Percentiles rank a stretch among this genome's conserved stretches.
phyloP scores from a whole-genome alignment of 1,140 invertebrate species.

The Lordiphosa collinella region DNA sequence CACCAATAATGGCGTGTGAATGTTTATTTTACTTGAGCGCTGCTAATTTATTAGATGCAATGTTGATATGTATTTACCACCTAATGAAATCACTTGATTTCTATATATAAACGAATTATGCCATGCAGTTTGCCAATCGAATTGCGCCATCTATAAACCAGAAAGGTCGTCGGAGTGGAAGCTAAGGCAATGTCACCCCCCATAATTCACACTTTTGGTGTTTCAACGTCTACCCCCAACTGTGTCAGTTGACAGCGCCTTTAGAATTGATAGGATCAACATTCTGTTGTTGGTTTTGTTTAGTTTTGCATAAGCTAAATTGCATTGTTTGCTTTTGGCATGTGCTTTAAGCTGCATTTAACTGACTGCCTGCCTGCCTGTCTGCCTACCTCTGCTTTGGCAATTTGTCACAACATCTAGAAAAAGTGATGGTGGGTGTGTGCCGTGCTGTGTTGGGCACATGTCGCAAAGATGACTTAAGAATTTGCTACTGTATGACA shows the following conservation, averaged over 20 bases:
- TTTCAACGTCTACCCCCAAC: slow-evolving; percentile 37
- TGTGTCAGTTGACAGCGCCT: slow-evolving; percentile 64
- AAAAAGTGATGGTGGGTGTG: slow-evolving; percentile 17
- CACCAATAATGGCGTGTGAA: slow-evolving; percentile 35
- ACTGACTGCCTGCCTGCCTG: slow-evolving; percentile 1
- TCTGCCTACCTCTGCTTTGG: slow-evolving; percentile 16
- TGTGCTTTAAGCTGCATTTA: slow-evolving; percentile 34
- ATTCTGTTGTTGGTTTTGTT: slow-evolving; percentile 38
- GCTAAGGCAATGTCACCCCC: slow-evolving; percentile 9
- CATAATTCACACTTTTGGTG: slow-evolving; percentile 45
- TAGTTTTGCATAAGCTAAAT: slow-evolving; percentile 46
- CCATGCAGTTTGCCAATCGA: slow-evolving; percentile 41
- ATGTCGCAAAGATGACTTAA: slow-evolving; percentile 58
- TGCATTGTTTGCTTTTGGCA: slow-evolving; percentile 72
- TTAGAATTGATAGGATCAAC: slow-evolving; percentile 75
- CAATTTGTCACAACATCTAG: slow-evolving; percentile 62
- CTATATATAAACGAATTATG: slow-evolving; percentile 73
- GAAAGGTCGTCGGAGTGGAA: slow-evolving; percentile 2
- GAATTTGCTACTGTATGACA: slow-evolving; percentile 58
- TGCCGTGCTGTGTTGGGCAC: slow-evolving; percentile 18
- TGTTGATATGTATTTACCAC: slow-evolving; percentile 1
- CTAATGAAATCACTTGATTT: slow-evolving; percentile 64
- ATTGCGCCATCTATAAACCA: slow-evolving; percentile 2
- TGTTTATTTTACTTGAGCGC: slow-evolving; percentile 40
- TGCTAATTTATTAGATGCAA: slow-evolving; percentile 43